Percentiles rank a stretch among this genome's conserved stretches.
phyloP scores from a whole-genome alignment of 2,113 vertebrate species.

The Plecotus auritus region DNA sequence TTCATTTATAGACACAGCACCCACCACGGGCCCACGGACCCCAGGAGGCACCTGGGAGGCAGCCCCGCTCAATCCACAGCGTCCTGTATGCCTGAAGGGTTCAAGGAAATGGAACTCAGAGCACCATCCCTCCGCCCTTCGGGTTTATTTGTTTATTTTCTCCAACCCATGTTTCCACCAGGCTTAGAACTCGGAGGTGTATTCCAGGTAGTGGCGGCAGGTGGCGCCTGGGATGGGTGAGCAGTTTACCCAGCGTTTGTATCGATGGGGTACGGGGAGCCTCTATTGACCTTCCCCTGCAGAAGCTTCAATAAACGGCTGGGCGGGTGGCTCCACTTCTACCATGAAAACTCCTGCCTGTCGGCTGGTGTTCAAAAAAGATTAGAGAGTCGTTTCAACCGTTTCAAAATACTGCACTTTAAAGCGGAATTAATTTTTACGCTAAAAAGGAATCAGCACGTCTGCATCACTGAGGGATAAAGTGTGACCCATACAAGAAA shows the following conservation, averaged over 20 bases:
- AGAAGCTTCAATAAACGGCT: rapidly evolving
- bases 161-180: background rate
- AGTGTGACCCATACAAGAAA: background rate
- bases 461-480: rapidly evolving
- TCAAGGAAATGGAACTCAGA: background rate
- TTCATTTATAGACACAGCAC: background rate
- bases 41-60: rapidly evolving
- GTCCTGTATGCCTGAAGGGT: rapidly evolving
- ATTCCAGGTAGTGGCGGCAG: background rate
- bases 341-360: rapidly evolving
- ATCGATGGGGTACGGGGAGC: background rate
- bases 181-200: background rate
- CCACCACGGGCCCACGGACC: rapidly evolving
- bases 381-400: rapidly evolving
- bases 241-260: rapidly evolving
- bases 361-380: background rate
- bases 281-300: rapidly evolving
- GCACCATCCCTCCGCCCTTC: rapidly evolving
- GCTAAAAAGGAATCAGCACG: background rate
- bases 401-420: background rate
- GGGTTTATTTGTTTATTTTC: background rate
- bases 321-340: background rate
- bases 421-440: background rate
- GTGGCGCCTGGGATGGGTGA: background rate
- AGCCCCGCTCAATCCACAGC: rapidly evolving